Percentiles rank a stretch among this genome's conserved stretches.
These are phyloP conservation scores for Graphium colonna DNA, from an alignment of 2,888 invertebrate species.

Conservation along the genomic window DNA sequence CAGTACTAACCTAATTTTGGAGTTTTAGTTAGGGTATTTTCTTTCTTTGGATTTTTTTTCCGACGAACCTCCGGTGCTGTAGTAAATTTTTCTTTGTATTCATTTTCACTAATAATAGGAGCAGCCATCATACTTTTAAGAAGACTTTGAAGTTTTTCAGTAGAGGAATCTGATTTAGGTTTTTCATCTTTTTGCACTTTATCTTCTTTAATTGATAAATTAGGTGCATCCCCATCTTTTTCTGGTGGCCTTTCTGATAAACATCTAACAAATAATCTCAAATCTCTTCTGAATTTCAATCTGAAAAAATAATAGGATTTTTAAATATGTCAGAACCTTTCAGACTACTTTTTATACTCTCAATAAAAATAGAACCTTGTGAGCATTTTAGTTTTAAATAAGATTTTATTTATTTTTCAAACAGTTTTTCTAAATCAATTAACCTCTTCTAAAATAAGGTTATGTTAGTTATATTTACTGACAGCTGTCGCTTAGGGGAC, in stretches of 20 bases:
- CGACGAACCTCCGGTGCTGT: constrained; percentile 52
- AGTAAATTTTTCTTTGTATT: constrained; percentile 58
- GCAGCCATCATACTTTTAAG: constrained; percentile 58
- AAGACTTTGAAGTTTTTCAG: constrained; percentile 65
- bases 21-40: constrained; percentile 52
- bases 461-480: not conserved
- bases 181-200: constrained; percentile 34
- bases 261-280: constrained; percentile 32
- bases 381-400: constrained; percentile 24
- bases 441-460: not conserved
- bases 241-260: constrained; percentile 43
- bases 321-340: not conserved
- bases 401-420: not conserved
- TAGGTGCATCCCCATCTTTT: constrained; percentile 45
- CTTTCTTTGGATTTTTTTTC: constrained; percentile 40
- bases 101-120: constrained; percentile 57
- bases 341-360: not conserved
- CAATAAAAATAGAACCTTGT: constrained; percentile 22
- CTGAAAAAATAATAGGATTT: constrained; percentile 24
- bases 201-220: constrained; percentile 35
- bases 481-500: no score
- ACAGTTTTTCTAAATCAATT: not conserved
- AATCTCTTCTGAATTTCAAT: constrained; percentile 33
- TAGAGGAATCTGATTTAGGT: constrained; percentile 39
- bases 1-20: constrained; percentile 55